Base-by-base conservation (phyloP, 2,888 invertebrate genomes). In the Fissipunctia ypsillon region DNA sequence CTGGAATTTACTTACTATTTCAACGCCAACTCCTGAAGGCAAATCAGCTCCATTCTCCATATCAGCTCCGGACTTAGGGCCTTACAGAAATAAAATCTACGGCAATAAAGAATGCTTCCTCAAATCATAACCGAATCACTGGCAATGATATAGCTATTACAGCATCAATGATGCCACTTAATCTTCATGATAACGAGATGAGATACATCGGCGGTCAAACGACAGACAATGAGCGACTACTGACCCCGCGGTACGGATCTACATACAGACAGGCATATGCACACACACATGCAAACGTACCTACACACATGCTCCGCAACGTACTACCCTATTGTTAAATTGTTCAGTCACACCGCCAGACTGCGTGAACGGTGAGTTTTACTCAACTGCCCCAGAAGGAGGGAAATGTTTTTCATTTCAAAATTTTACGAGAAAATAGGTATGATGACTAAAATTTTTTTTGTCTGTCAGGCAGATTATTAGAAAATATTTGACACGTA, bases 271-370 rank as follows among this genome's bases (percentile, higher is more conserved):
- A 59, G 2, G 22, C 38, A 71, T 22, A 48, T 54, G 14, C 45
- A 75, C 56, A 60, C 25, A 52, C 66, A 75, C 75, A 66, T 38
- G 41, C 10, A 41, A 22, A 64, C 63, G 25, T 64, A 64, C 63
- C 25, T 64, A 43, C 10, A 69, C 61, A 65, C 22, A 43, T 68
- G 19, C 48, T 66, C 38, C 60, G 43, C 28, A n/a, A 61, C 56
- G 61, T n/a, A 48, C 31, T 70, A 69, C 64, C 73, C 84, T 85
- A 87, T 89, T 89, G 89, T 87, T 86, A 84, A 86, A 88, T 84
- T 85, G 78, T 85, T 83, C 79, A 82, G 86, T 81, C 81, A 78
- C 43, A 59, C 56, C 52, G 41, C 60, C 48, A 52, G 31, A 52
- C 54, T 48, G 60, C 61, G 77, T 73, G 50, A 66, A 76, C 56